Evolutionary conservation across 1,140 invertebrate species (phyloP), one percentile per base, ranked within the genome.

Genomic region (Bradysia coprophila): DNA sequence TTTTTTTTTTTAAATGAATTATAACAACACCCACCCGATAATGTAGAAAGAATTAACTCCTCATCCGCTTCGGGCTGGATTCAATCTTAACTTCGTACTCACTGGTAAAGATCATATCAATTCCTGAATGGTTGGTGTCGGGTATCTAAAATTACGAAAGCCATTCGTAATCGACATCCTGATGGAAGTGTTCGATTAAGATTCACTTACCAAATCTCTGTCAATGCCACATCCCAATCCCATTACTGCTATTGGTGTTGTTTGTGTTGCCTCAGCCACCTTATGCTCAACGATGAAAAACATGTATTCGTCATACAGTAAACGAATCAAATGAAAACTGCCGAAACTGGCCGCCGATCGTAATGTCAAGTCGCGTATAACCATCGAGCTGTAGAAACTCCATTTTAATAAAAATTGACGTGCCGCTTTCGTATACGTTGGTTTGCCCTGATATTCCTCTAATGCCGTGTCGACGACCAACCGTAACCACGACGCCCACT

Each of bases 241-340:
- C 77, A 96, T 94, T 42, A 96, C 89, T 48, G 89, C 87, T 57
- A 97, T 95, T 34, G 90, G 87, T 42, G 92, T 90, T 51, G 86
- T 80, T 32, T 81, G 81, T 31, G 80, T 83, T 21, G 87, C 87
- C 54, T 82, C 72, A 18, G 95, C 94, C 20, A 98, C 90, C 62
- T 90, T 82, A 61, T 94, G 87, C 64, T 98, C 95, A 49, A 99
- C 88, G 47, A 98, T 70, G 64, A 95, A 98, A 68, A 95, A 95
- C 83, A 99, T 95, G 59, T 98, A 99, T 62, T 99, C 96, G 62
- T 98, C 94, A 62, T 94, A 98, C 18, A 98, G 69, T 47, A 98
- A 68, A 36, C 94, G 78, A 53, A 99, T 94, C 37, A 99, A 72
- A 69, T 99, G 96, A 67, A 99, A 99, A 43, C 91, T 96, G 28